Percentiles rank a stretch among this genome's conserved stretches.
These are phyloP conservation scores for Leuciscus waleckii DNA, from an alignment of 2,797 vertebrate genomes.

Conservation along the genomic window DNA sequence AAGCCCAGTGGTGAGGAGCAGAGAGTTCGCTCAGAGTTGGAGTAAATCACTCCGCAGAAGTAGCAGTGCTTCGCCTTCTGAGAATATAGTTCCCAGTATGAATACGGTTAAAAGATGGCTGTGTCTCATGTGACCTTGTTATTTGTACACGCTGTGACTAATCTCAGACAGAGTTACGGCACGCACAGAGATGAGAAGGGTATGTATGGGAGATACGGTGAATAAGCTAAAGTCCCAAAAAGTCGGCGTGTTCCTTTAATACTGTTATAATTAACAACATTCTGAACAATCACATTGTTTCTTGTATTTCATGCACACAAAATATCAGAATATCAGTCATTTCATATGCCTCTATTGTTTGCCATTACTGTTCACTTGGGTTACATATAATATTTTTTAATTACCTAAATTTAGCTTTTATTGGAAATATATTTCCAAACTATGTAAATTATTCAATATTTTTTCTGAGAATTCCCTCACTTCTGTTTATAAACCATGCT, in stretches of 20 bases:
- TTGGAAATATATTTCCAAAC: neutral
- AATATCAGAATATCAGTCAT: neutral
- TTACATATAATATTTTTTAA: neutral
- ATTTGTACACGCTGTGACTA: no score
- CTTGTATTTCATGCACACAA: neutral
- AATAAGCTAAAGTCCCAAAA: no score
- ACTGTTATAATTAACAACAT: conserved; percentile 8
- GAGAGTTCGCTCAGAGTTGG: no score
- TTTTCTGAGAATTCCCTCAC: neutral
- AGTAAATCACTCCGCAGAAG: no score
- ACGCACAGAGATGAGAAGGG: no score
- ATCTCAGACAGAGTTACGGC: no score
- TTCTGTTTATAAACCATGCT: neutral
- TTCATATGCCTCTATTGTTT: neutral
- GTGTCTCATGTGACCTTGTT: no score
- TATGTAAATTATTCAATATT: neutral
- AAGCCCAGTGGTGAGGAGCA: no score
- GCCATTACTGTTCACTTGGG: neutral
- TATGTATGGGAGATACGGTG: no score
- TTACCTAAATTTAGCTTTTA: neutral
- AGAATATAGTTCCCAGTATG: no score
- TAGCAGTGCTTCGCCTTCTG: no score
- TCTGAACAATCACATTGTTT: neutral
- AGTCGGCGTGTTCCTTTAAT: neutral
- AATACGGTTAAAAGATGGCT: no score